phyloP scores from a whole-genome alignment of 2,888 invertebrate species.

The Dichetophora obliterata region DNA sequence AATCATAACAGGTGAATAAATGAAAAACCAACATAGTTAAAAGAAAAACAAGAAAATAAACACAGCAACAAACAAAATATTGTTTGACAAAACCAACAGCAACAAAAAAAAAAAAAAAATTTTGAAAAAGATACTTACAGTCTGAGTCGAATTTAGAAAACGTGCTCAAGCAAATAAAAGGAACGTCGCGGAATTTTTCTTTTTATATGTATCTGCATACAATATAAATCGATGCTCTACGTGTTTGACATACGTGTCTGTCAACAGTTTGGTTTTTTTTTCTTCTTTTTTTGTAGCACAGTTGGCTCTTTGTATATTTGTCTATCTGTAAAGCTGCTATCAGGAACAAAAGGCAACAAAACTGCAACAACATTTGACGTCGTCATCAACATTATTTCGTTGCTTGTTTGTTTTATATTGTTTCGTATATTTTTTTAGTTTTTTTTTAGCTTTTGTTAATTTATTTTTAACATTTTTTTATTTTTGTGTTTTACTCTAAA shows the following conservation, averaged over 20 bases:
- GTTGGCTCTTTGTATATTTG: too few species aligned
- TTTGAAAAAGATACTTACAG: neutral
- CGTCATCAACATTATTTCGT: neutral
- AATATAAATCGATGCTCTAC: neutral
- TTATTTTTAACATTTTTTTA: too few species aligned
- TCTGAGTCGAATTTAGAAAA: neutral
- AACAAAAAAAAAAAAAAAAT: neutral
- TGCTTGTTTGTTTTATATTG: neutral
- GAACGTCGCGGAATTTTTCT: too few species aligned
- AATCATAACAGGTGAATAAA: too few species aligned
- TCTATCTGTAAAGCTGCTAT: too few species aligned
- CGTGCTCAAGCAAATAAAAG: too few species aligned
- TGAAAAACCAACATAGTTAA: neutral
- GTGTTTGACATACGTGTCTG: neutral
- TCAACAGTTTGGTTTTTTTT: neutral
- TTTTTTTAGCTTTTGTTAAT: too few species aligned
- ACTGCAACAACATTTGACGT: neutral
- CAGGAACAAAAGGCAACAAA: neutral
- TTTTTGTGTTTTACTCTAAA: too few species aligned
- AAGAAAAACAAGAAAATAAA: neutral
- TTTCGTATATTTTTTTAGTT: too few species aligned
- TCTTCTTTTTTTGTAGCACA: too few species aligned
- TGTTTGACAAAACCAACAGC: neutral
- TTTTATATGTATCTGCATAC: neutral
- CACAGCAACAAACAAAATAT: neutral